Evolutionary conservation across 1,140 invertebrate species (phyloP).

Genomic region (Littorina saxatilis): DNA sequence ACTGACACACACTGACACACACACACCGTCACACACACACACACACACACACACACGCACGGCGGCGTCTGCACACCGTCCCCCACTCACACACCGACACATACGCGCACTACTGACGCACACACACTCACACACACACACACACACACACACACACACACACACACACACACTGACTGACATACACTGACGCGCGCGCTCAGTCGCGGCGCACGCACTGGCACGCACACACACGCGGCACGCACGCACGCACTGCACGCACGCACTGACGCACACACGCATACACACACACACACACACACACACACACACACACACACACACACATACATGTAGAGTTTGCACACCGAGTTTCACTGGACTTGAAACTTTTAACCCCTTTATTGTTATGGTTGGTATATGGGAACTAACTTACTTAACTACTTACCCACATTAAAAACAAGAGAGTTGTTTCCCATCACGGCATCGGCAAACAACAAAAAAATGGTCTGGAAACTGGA

Average conservation of each 20-base stretch:
- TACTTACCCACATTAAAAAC: too few relatives aligned
- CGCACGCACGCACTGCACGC: neutral
- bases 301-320: slow-evolving; percentile 3
- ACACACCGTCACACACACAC: neutral
- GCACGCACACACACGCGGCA: too few relatives aligned
- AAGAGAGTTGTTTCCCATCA: too few relatives aligned
- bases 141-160: neutral
- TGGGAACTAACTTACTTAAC: too few relatives aligned
- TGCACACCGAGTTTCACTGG: neutral
- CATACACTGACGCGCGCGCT: neutral
- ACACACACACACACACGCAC: too few relatives aligned
- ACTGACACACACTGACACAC: too few relatives aligned
- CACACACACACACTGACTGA: neutral
- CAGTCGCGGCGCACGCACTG: neutral
- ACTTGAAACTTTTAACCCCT: too few relatives aligned
- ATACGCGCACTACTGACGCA: slow-evolving; percentile 5
- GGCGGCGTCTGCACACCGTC: too few relatives aligned
- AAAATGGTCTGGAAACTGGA: too few relatives aligned
- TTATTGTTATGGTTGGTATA: too few relatives aligned
- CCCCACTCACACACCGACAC: slow-evolving; percentile 12
- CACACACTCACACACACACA: slow-evolving; percentile 22
- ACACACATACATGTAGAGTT: neutral
- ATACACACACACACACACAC: neutral
- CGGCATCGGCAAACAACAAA: too few relatives aligned
- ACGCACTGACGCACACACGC: too few relatives aligned